phyloP scores from a whole-genome alignment of 2,888 invertebrate genomes.

The Crepidodera aurea region DNA sequence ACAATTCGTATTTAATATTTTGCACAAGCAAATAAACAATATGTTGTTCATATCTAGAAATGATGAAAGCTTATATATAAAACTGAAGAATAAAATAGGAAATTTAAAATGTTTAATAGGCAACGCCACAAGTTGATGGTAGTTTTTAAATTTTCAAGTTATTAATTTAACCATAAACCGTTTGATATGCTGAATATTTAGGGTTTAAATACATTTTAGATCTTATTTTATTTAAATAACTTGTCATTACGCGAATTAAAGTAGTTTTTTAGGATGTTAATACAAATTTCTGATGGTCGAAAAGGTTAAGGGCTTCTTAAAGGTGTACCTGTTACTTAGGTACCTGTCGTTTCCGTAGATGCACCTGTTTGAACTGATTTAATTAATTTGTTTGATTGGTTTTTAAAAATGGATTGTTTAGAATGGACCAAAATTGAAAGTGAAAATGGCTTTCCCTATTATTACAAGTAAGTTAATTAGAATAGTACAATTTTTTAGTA shows the following conservation, averaged over 20 bases:
- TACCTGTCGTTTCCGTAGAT: constrained; percentile 1
- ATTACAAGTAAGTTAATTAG: constrained; percentile 65
- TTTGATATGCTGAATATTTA: background rate
- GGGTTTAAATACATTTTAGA: background rate
- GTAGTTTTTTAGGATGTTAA: background rate
- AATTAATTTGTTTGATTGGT: background rate
- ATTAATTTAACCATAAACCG: background rate
- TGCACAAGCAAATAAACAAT: too few species aligned
- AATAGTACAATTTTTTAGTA: too few species aligned
- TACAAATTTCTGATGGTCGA: background rate
- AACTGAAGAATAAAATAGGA: background rate
- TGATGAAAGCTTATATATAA: too few species aligned
- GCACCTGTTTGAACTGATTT: constrained; percentile 16
- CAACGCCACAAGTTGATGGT: background rate
- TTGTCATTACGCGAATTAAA: background rate
- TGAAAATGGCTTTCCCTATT: constrained; percentile 69
- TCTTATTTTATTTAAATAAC: background rate
- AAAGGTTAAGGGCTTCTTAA: background rate
- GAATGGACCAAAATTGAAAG: constrained; percentile 68
- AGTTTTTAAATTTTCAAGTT: background rate
- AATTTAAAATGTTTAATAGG: background rate
- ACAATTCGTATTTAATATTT: background rate
- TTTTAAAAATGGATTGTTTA: constrained; percentile 14
- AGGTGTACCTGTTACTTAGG: background rate
- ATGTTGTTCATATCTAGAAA: too few species aligned